Base-by-base conservation (phyloP, 2,888 invertebrate genomes). In the Hyposoter didymator region DNA sequence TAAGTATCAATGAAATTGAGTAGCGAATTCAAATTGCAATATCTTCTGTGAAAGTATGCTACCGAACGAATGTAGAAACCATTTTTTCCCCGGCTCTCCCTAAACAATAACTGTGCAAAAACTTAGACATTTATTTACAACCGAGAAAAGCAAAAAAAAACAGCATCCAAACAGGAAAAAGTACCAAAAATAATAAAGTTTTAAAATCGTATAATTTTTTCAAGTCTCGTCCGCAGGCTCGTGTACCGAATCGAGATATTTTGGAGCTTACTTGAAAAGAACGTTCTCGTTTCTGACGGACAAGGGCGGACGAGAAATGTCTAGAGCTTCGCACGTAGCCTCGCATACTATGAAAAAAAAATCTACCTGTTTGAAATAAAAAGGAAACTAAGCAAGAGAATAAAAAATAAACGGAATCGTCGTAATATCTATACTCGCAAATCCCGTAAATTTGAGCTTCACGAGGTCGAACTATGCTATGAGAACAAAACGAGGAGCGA, bases 41-140 rank as follows among this genome's bases (percentile, higher is more conserved):
- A 89, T 88, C 82, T 87, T 86, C 87, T 89, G 87, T 89, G 90
- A 89, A 88, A 90, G 89, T 89, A 90, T 87, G 87, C 80, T 88
- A 87, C 59, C 82, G 81, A 82, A 87, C 78, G 86, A 86, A 81
- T 81, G 81, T 81, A 78, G 80, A 81, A 66, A 52, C 12, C 7
- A 22, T 32, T 67, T 67, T 47, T 55, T 22, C 55, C 69, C 67
- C 79, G 59, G 74, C 52, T 82, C 87, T 76, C 88, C 78, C 62
- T 80, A 87, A 85, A 86, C 80, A 85, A 87, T 88, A 62, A 78
- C 66, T 19, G n/a, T 81, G 49, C 78, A 35, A 17, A 78, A 66
- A 73, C 39, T 39, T 67, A 35, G 76, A 55, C 22, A 39, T 66
- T 72, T 22, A 72, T 74, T 49, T 45, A 14, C 59, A 47, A 10